Base-by-base conservation (phyloP, 2,797 vertebrate genomes). In the Vultur gryphus region DNA sequence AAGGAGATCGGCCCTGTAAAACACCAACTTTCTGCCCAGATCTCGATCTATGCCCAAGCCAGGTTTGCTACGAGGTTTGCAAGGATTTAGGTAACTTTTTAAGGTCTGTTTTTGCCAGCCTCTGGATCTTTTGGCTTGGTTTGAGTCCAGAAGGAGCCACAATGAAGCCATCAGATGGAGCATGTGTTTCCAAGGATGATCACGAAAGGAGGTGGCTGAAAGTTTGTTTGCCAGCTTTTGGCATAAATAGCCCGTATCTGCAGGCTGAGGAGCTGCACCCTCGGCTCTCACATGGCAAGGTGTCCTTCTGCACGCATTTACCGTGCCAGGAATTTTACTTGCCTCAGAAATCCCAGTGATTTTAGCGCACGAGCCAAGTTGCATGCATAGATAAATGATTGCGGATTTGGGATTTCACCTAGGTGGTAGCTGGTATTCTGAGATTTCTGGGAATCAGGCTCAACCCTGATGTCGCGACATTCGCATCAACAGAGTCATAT, bases 261-360 rank as follows among this genome's bases (percentile, higher is more conserved):
- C 61, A 51, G 67, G 54, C 66, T 43, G 49, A 11, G 55, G 54
- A 69, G 55, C 31, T 16, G 55, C 28, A 13, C 24, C 37, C 41
- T 21, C 0, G 0, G 29, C 44, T 77, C 46, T 23, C 21, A 4
- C 15, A 1, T 3, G 24, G 33, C 58, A 19, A 11, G 1, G 24
- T 6, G 10, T 41, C 49, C 51, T n/a, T 61, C 67, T 9, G 26
- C 35, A 21, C 23, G 7, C 16, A 6, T 9, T 35, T 6, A 20
- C 24, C n/a, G 4, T 1, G 11, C 20, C 14, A 13, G 29, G 76
- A 48, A 23, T 23, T 54, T 5, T 28, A 11, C 70, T 24, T 11
- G 26, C 26, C 4, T 25, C 43, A 25, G 20, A n/a, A 54, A 73
- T 23, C 24, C 54, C 0, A 1, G 25, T 28, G 71, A 49, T 48